Evolutionary conservation across 92 coral and sea anemone species (phyloP).

Genomic region (Chrysogorgia sp.): DNA sequence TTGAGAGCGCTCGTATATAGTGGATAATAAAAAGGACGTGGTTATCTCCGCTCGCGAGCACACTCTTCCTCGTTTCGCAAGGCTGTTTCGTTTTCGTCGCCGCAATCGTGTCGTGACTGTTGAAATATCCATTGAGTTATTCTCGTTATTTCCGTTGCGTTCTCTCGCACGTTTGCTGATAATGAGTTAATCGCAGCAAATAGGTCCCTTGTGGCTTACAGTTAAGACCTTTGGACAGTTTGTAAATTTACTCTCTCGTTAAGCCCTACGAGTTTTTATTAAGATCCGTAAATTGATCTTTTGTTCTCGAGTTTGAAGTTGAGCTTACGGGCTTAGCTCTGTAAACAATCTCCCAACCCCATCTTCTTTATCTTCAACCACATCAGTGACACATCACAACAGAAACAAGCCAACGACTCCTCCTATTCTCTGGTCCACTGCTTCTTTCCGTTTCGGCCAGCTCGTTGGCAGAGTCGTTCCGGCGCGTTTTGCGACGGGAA

Average conservation of each 20-base stretch:
- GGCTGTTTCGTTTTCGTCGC: constrained; percentile 3
- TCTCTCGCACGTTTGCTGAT: constrained; percentile 41
- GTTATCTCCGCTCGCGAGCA: no score
- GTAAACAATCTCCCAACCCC: constrained; percentile 36
- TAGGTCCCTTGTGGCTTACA: constrained; percentile 27
- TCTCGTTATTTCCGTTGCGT: constrained; percentile 44
- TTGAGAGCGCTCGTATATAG: constrained; percentile 12
- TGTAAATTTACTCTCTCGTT: constrained; percentile 16
- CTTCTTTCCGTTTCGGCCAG: not conserved
- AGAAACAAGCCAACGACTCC: constrained; percentile 5
- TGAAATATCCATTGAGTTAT: constrained; percentile 32
- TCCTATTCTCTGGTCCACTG: not conserved
- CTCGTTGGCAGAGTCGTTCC: not conserved
- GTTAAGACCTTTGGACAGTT: constrained; percentile 1
- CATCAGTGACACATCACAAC: constrained; percentile 41
- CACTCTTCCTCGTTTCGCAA: not conserved
- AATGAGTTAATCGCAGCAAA: constrained; percentile 39
- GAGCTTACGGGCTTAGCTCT: constrained; percentile 39
- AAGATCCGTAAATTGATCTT: constrained; percentile 24
- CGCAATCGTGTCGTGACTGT: constrained; percentile 37
- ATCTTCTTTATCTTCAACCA: constrained; percentile 39
- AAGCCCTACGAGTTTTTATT: constrained; percentile 11
- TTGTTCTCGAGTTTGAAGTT: constrained; percentile 35
- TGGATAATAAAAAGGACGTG: not conserved
- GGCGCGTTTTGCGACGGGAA: not conserved